A percentile compares a stretch with the other conserved stretches of the same genome.
Evolutionary conservation across 2,888 invertebrate species (phyloP).

Genomic region (Crocallis elinguaria): DNA sequence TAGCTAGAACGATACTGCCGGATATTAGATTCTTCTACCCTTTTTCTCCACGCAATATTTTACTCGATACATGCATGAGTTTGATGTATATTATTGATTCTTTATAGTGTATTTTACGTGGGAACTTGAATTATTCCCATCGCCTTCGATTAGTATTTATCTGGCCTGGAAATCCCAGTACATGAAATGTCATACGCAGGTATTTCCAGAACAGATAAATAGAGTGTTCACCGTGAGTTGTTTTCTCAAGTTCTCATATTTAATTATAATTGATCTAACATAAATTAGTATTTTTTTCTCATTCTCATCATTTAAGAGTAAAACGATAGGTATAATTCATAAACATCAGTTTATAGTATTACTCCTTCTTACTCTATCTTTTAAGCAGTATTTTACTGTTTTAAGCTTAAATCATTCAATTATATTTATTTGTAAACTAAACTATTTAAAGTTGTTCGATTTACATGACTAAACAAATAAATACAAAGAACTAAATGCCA

Average conservation of each 20-base stretch:
- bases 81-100: background rate
- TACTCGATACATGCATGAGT: background rate
- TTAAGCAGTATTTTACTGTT: background rate
- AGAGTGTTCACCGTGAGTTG: background rate
- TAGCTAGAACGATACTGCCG: constrained; percentile 12
- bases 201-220: background rate
- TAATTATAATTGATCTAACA: background rate
- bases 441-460: background rate
- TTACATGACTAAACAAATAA: background rate
- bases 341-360: too few species aligned
- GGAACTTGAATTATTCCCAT: background rate
- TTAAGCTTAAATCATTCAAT: background rate
- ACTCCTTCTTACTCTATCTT: too few species aligned
- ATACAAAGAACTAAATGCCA: background rate
- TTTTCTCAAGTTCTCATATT: constrained; percentile 12
- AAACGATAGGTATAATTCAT: too few species aligned
- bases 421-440: background rate
- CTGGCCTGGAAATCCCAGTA: too few species aligned
- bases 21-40: constrained; percentile 1
- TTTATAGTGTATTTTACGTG: background rate
- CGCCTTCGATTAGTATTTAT: too few species aligned
- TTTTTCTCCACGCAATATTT: background rate
- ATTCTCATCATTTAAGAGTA: too few species aligned
- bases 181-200: background rate
- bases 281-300: too few species aligned